Base-by-base conservation (phyloP, 2,797 vertebrate genomes). In the Betta splendens region DNA sequence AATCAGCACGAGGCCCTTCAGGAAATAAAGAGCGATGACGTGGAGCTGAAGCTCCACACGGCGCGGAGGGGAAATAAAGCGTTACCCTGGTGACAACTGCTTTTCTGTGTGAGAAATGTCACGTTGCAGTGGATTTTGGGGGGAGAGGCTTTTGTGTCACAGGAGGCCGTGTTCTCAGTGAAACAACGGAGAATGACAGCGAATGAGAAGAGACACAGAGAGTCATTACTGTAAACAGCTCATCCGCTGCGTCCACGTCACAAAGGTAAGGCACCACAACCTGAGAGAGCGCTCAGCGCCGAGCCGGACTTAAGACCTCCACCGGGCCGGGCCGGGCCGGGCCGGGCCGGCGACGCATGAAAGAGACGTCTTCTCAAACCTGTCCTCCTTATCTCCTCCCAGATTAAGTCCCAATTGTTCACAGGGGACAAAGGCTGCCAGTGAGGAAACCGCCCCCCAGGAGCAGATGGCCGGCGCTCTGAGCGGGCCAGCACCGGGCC, bases 381-480 rank as follows among this genome's bases (percentile, higher is more conserved):
- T 78, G 81, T 84, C 78, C 85, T 87, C 90, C 91, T 96, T 95
- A 95, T 96, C 93, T 93, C 88, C 86, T 85, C 51, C 74, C 77
- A 94, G 92, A 93, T 93, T 94, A 95, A 93, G 87, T 89, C 92
- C 86, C 92, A 91, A 97, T 97, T 97, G 95, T 97, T 94, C 78
- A 79, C 66, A 58, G 73, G 85, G 92, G 95, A 97, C 95, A 97
- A 98, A 96, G 92, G 85, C 83, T 72, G 86, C 80, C 89, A 92
- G 92, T 93, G 91, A 96, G 94, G 93, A 95, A 95, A 92, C 90
- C n/a, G n/a, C 26, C 85, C 80, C 61, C 79, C 53, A 91, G 67
- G 92, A 94, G 94, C 96, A 98, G 95, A 98, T 98, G 95, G 95
- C 90, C 94, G 92, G 92, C 83, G 90, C 91, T 94, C 93, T 89